These are phyloP conservation scores for Contarinia nasturtii DNA, from an alignment of 1,140 invertebrate species.

Conservation along the genomic window DNA sequence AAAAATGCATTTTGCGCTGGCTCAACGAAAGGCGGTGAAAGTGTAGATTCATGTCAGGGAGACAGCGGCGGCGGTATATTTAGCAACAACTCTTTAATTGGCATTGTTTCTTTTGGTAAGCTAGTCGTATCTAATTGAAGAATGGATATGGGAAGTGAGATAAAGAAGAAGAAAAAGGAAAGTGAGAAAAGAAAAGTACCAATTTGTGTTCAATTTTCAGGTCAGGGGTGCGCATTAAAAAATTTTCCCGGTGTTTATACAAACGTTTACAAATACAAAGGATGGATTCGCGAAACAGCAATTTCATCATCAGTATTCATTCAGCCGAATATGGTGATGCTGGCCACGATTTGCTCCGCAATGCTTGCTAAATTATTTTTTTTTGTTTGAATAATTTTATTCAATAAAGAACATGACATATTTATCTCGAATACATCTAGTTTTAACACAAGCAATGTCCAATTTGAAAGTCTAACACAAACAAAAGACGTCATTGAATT, in stretches of 20 bases:
- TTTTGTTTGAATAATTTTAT: too few relatives aligned
- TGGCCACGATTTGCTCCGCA: too few relatives aligned
- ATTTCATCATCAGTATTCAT: too few relatives aligned
- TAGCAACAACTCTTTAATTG: neutral
- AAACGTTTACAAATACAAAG: conserved; percentile 35
- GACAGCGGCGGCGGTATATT: too few relatives aligned
- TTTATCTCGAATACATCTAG: too few relatives aligned
- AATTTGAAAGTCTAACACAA: too few relatives aligned
- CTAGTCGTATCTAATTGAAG: neutral
- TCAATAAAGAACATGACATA: too few relatives aligned
- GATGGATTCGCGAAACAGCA: conserved; percentile 26
- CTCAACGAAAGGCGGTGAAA: neutral
- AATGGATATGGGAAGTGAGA: neutral
- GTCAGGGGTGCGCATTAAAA: conserved; percentile 42
- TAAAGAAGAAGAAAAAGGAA: neutral
- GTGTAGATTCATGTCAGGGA: neutral
- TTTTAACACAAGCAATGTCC: too few relatives aligned
- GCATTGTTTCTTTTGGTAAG: neutral
- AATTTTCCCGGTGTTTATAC: conserved; percentile 53
- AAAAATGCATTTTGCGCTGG: neutral
- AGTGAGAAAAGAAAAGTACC: neutral
- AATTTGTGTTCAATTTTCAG: conserved; percentile 12
- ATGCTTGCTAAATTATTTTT: too few relatives aligned
- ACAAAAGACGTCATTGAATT: too few relatives aligned
- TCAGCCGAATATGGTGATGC: too few relatives aligned